These are phyloP conservation scores for Saccopteryx bilineata DNA, from an alignment of 2,113 vertebrate genomes.

Conservation along the genomic window DNA sequence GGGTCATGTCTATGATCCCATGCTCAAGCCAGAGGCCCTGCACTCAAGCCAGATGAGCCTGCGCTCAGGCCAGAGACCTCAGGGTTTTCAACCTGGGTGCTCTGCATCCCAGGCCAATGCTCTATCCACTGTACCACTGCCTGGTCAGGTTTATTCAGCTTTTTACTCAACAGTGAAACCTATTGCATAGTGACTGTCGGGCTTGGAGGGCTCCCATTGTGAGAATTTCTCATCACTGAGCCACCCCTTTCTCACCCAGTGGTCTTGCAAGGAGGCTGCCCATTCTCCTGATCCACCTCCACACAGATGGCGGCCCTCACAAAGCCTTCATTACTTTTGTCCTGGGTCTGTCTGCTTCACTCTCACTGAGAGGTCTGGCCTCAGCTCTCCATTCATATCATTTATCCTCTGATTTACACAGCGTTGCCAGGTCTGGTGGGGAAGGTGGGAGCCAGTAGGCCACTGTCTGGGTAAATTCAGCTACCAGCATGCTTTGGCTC, in stretches of 20 bases:
- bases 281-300: fast-evolving
- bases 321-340: neutral
- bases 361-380: neutral
- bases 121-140: too few relatives aligned
- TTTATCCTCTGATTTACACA: neutral
- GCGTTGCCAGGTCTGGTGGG: neutral
- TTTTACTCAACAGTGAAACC: neutral
- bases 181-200: neutral
- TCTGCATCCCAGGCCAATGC: too few relatives aligned
- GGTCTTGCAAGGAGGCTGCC: fast-evolving
- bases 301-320: neutral
- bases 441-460: neutral
- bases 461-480: neutral
- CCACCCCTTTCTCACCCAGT: fast-evolving
- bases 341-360: neutral
- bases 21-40: too few relatives aligned
- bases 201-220: neutral
- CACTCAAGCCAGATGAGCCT: too few relatives aligned
- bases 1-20: too few relatives aligned
- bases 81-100: too few relatives aligned
- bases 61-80: too few relatives aligned
- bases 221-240: neutral
- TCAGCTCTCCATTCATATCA: neutral
- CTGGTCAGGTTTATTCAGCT: neutral
- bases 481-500: neutral